Conservation (phyloP, 2,113 vertebrate species). For the Herpetotheres cachinnans region DNA sequence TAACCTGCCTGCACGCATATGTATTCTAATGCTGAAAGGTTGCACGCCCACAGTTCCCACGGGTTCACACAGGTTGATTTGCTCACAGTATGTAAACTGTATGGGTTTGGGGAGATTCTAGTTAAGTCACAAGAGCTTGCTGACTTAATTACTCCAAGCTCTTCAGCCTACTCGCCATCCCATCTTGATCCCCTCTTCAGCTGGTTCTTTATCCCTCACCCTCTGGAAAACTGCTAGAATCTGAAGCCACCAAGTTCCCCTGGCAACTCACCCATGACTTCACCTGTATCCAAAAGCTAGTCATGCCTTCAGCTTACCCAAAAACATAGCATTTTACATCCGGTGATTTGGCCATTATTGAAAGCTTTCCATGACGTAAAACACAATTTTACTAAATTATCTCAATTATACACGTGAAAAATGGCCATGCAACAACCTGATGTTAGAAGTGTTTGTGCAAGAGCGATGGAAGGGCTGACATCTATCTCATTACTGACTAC, state of each 20-base stretch:
- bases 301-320: neutral
- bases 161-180: neutral
- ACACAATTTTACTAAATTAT: neutral
- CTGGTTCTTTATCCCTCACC: neutral
- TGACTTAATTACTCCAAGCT: neutral
- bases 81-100: neutral
- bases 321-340: neutral
- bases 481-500: neutral
- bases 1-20: neutral
- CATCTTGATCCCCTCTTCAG: neutral
- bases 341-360: neutral
- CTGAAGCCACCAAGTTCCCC: neutral
- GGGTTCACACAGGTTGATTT: neutral
- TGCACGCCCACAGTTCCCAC: neutral
- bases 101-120: neutral
- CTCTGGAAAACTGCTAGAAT: neutral
- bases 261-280: neutral
- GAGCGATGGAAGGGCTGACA: neutral
- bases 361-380: neutral
- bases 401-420: neutral
- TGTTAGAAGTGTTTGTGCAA: neutral
- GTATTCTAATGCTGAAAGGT: neutral
- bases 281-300: neutral
- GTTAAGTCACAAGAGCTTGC: accelerated
- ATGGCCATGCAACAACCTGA: neutral